These are phyloP conservation scores for Gadopsis marmoratus DNA, from an alignment of 2,797 vertebrate species.

Conservation along the genomic window DNA sequence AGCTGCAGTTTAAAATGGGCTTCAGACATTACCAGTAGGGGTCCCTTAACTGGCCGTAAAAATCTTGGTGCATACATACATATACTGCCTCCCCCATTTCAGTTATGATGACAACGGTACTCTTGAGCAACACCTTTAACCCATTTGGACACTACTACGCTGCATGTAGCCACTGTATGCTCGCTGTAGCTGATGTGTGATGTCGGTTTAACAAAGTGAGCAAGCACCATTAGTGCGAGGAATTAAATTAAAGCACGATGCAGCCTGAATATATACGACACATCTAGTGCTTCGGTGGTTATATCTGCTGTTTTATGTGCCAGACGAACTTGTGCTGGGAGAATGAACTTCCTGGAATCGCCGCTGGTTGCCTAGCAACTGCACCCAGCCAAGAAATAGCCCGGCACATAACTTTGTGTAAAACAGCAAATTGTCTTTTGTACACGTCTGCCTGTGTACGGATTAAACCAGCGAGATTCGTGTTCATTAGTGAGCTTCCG, in stretches of 20 bases:
- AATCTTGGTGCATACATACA: neutral
- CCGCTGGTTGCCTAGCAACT: conserved; percentile 21
- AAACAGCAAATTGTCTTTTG: neutral
- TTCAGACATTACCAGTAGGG: conserved; percentile 1
- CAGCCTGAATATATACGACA: neutral
- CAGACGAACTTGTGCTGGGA: conserved; percentile 3
- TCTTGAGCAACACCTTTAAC: neutral
- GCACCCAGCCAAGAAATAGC: conserved; percentile 4
- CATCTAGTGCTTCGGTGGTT: neutral
- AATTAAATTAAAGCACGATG: conserved; percentile 9
- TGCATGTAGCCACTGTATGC: neutral
- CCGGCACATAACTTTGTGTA: too few relatives aligned
- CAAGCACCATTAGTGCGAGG: neutral
- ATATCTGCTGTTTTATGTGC: neutral
- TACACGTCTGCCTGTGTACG: neutral
- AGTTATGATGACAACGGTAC: neutral
- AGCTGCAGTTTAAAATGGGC: conserved; percentile 37
- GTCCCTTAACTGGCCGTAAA: conserved; percentile 6
- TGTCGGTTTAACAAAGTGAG: neutral
- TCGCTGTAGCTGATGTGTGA: neutral
- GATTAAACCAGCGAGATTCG: neutral
- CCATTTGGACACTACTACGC: neutral
- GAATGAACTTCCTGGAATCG: neutral
- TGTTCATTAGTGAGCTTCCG: neutral
- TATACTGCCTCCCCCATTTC: neutral